Evolutionary conservation across 2,888 invertebrate species (phyloP).

Genomic region (Andrena camellia): DNA sequence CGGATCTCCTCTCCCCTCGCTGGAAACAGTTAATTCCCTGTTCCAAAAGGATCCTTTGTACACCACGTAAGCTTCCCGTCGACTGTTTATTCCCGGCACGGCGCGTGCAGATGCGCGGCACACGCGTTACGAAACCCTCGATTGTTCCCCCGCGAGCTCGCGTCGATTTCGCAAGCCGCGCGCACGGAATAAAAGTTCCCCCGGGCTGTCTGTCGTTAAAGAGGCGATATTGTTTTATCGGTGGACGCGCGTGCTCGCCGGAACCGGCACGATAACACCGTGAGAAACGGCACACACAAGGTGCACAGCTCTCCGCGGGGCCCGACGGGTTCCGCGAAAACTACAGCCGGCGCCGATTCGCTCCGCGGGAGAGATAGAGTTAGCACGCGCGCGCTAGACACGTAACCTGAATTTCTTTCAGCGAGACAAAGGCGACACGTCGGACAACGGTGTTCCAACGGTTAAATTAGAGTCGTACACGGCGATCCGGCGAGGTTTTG

Average conservation of each 20-base stretch:
- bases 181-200: conserved; percentile 32
- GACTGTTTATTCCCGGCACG: conserved; percentile 35
- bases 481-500: conserved; percentile 63
- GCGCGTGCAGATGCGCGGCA: conserved; percentile 49
- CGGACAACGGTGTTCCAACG: conserved; percentile 61
- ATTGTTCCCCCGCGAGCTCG: conserved; percentile 39
- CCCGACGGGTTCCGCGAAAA: neutral
- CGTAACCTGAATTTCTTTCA: conserved; percentile 65
- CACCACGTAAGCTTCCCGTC: neutral
- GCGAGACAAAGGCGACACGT: conserved; percentile 47
- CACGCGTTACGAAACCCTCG: conserved; percentile 54
- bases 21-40: conserved; percentile 3
- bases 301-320: neutral
- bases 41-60: conserved; percentile 22
- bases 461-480: conserved; percentile 69
- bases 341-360: neutral
- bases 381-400: conserved; percentile 27
- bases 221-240: conserved; percentile 53
- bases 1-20: neutral
- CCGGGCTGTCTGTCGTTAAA: conserved; percentile 25
- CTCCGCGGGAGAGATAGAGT: neutral
- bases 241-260: conserved; percentile 31
- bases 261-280: conserved; percentile 56
- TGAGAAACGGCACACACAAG: conserved; percentile 54
- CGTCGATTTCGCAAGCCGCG: conserved; percentile 46